Conservation (phyloP, 2,113 vertebrate species). For the Ceyx melanurus region DNA sequence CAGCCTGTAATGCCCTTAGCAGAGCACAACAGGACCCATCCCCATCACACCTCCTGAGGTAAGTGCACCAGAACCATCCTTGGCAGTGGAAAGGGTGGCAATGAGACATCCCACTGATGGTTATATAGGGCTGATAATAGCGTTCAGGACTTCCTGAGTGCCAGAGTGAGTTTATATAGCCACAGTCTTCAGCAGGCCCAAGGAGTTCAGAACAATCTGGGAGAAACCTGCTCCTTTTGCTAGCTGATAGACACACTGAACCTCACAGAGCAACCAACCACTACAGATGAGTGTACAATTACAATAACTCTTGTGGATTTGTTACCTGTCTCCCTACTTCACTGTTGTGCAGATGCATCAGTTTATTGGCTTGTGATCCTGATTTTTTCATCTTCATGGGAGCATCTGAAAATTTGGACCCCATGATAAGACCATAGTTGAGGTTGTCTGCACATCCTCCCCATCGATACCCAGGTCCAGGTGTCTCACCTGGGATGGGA, state of each 20-base stretch:
- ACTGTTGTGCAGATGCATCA: slow-evolving; percentile 99
- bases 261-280: slow-evolving; percentile 1
- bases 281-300: slow-evolving; percentile 63
- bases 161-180: not conserved
- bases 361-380: slow-evolving; percentile 95
- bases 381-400: slow-evolving; percentile 98
- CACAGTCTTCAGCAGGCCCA: slow-evolving; percentile 12
- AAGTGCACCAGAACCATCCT: not conserved
- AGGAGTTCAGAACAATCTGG: not conserved
- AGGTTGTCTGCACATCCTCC: slow-evolving; percentile 98
- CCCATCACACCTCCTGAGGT: not conserved
- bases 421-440: slow-evolving; percentile 95
- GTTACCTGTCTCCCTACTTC: slow-evolving; percentile 98
- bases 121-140: not conserved
- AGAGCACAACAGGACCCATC: not conserved
- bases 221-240: not conserved
- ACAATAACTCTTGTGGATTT: slow-evolving; percentile 67
- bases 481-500: slow-evolving; percentile 90
- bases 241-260: slow-evolving; percentile 12
- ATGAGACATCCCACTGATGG: not conserved
- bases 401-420: slow-evolving; percentile 97
- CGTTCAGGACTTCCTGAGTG: not conserved
- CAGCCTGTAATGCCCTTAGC: not conserved
- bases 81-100: not conserved
- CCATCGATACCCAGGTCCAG: slow-evolving; percentile 96